A percentile compares a stretch with the other conserved stretches of the same genome.
phyloP scores from a whole-genome alignment of 2,797 vertebrate species.

The Coccyzus lansbergi region DNA sequence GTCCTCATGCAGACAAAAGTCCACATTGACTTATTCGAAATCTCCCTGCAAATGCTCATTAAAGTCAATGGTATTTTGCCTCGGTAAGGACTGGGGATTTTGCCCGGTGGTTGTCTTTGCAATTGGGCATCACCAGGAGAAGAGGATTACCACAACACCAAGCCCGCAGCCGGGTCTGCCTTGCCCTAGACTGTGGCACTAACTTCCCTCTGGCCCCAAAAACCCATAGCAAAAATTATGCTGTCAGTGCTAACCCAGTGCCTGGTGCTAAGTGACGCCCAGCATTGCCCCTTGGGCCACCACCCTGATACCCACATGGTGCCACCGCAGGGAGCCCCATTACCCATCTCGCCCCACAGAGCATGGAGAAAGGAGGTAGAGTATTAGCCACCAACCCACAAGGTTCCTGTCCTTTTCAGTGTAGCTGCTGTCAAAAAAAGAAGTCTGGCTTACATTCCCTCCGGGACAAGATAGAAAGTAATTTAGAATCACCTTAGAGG shows the following conservation, averaged over 20 bases:
- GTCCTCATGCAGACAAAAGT: conserved; percentile 34
- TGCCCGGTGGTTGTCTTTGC: not conserved
- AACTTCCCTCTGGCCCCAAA: not conserved
- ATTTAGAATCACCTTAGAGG: conserved; percentile 55
- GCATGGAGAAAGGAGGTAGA: not conserved
- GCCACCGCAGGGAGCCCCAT: not conserved
- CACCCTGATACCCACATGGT: accelerated
- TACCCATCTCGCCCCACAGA: accelerated
- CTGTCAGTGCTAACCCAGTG: accelerated
- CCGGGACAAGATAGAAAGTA: not conserved
- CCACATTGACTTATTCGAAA: conserved; percentile 28
- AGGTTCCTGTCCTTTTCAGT: not conserved
- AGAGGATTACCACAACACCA: not conserved
- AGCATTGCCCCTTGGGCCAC: not conserved
- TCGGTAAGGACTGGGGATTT: not conserved
- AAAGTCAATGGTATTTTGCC: conserved; percentile 36
- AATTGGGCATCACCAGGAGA: not conserved
- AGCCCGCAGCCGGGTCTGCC: not conserved
- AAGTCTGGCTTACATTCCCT: not conserved
- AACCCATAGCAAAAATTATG: accelerated
- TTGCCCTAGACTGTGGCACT: not conserved
- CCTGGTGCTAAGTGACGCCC: accelerated
- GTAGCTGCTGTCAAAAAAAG: not conserved
- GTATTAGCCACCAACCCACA: not conserved
- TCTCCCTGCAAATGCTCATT: conserved; percentile 42